Conservation (phyloP, 2,888 invertebrate genomes). For the Venusia cambrica region DNA sequence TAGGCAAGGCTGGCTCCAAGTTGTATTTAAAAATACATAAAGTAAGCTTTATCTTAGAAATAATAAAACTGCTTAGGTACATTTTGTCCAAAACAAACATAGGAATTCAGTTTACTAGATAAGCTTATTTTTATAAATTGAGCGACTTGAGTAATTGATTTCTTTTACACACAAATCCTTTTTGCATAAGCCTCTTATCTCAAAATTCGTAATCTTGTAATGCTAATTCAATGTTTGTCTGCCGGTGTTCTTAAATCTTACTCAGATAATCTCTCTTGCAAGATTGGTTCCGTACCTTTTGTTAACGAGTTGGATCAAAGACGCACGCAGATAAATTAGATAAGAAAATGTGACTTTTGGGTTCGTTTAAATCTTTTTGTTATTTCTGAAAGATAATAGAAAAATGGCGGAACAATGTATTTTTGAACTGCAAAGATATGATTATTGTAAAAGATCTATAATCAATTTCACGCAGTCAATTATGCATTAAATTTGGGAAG, state of each 20-base stretch:
- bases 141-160: constrained; percentile 22
- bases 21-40: no score
- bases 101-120: constrained; percentile 3
- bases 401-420: no score
- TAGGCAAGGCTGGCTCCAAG: no score
- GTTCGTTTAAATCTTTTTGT: not conserved
- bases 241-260: constrained; percentile 51
- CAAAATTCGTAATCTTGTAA: constrained; percentile 53
- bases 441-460: no score
- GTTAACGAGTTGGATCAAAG: constrained; percentile 56
- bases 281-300: constrained; percentile 57
- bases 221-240: constrained; percentile 62
- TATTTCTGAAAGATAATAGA: no score
- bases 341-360: constrained; percentile 36
- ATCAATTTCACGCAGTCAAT: no score
- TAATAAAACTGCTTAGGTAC: no score
- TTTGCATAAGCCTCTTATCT: constrained; percentile 39
- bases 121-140: constrained; percentile 14
- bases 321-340: constrained; percentile 43
- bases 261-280: constrained; percentile 52
- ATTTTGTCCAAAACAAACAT: no score
- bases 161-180: constrained; percentile 31
- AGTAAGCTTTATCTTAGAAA: no score
- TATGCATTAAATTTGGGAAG: no score
- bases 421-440: no score